A percentile compares a stretch with the other conserved stretches of the same genome.
phyloP scores from a whole-genome alignment of 2,113 vertebrate genomes.

The Microcebus lehilahytsara region DNA sequence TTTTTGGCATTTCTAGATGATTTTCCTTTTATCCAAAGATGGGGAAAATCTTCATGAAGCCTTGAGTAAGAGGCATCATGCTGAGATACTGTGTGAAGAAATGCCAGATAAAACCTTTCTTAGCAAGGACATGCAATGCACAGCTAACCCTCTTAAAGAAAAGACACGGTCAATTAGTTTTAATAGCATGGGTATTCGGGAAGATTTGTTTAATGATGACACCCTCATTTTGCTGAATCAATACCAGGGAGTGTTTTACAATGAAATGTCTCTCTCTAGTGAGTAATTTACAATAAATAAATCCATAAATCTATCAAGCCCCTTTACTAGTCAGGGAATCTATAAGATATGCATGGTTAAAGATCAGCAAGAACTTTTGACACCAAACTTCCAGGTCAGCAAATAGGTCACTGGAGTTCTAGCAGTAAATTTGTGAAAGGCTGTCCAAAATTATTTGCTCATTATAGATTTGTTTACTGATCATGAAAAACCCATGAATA shows the following conservation, averaged over 20 bases:
- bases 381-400: constrained; percentile 87
- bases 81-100: background rate
- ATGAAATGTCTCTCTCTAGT: constrained; percentile 85
- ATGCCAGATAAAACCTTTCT: constrained; percentile 4
- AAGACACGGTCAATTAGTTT: constrained; percentile 75
- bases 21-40: background rate
- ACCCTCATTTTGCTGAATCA: constrained; percentile 81
- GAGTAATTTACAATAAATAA: constrained; percentile 87
- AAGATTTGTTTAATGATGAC: constrained; percentile 78
- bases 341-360: constrained; percentile 87
- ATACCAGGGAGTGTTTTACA: constrained; percentile 80
- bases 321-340: constrained; percentile 82
- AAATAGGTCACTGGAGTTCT: constrained; percentile 82
- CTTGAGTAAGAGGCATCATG: background rate
- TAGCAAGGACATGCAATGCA: background rate
- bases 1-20: background rate
- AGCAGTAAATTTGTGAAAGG: constrained; percentile 81
- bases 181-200: constrained; percentile 65
- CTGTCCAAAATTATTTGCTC: constrained; percentile 76
- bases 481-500: constrained; percentile 47
- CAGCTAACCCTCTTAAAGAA: constrained; percentile 32
- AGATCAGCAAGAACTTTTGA: constrained; percentile 86
- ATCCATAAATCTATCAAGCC: constrained; percentile 86
- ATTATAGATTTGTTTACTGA: constrained; percentile 71
- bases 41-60: background rate